Percentiles rank a stretch among this genome's conserved stretches.
Conservation (phyloP, 2,113 vertebrate species). For the Lota lota region DNA sequence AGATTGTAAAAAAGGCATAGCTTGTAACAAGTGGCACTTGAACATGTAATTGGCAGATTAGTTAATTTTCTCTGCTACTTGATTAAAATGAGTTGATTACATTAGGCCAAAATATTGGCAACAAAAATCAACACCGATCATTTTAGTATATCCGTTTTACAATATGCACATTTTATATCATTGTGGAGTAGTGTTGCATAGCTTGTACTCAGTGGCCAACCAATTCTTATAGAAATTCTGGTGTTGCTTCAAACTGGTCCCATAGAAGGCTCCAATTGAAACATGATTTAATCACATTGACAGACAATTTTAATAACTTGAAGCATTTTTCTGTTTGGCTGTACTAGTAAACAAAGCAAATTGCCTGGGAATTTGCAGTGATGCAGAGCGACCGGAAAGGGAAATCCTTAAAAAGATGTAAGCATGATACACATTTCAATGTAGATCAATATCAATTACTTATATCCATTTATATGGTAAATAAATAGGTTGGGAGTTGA, state of each 20-base stretch:
- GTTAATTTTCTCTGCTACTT: not conserved
- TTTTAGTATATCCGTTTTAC: conserved; percentile 1
- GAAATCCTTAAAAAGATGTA: too few species aligned
- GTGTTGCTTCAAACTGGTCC: not conserved
- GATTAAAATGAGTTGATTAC: not conserved
- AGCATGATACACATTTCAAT: too few species aligned
- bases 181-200: conserved; percentile 1
- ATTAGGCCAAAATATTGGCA: not conserved
- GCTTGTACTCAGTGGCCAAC: not conserved
- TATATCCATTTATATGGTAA: too few species aligned
- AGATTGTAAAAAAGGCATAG: not conserved
- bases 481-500: too few species aligned
- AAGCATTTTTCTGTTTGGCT: too few species aligned
- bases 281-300: not conserved
- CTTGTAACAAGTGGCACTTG: not conserved
- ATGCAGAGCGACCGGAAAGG: too few species aligned
- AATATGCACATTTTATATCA: not conserved
- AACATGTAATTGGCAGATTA: not conserved
- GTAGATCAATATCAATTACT: too few species aligned
- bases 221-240: not conserved
- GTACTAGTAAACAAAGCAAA: too few species aligned
- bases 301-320: too few species aligned
- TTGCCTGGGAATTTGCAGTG: too few species aligned
- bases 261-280: not conserved
- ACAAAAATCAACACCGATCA: not conserved